A percentile compares a stretch with the other conserved stretches of the same genome.
Evolutionary conservation across 2,888 invertebrate species (phyloP).

Genomic region (Campoplex nolae): DNA sequence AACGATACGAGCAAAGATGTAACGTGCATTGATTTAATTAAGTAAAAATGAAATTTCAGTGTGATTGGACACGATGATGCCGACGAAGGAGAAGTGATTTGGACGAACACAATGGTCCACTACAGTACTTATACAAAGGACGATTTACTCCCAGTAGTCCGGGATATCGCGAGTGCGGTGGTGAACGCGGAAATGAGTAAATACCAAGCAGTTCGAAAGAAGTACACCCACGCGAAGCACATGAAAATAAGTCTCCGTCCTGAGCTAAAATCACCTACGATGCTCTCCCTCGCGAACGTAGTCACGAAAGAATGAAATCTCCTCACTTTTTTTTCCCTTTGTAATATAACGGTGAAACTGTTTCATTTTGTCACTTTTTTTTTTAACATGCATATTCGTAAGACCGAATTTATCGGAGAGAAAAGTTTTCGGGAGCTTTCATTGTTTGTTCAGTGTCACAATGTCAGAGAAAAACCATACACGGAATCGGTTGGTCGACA

Average conservation of each 20-base stretch:
- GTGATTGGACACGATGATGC: slow-evolving; percentile 81
- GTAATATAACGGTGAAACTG: slow-evolving; percentile 53
- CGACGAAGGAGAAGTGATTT: slow-evolving; percentile 85
- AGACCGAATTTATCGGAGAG: slow-evolving; percentile 51
- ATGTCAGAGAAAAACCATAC: neutral
- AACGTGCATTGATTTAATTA: neutral
- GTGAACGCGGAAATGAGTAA: slow-evolving; percentile 89
- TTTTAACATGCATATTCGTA: slow-evolving; percentile 50
- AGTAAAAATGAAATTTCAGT: slow-evolving; percentile 68
- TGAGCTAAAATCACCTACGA: slow-evolving; percentile 86
- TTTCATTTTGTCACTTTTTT: slow-evolving; percentile 51
- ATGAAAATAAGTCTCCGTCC: slow-evolving; percentile 88
- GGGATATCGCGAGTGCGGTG: slow-evolving; percentile 89
- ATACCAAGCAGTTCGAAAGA: slow-evolving; percentile 89
- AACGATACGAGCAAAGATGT: neutral
- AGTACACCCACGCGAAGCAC: slow-evolving; percentile 87
- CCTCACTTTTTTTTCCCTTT: slow-evolving; percentile 16
- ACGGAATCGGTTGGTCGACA: slow-evolving; percentile 10
- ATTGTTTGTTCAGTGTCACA: slow-evolving; percentile 65
- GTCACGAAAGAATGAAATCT: slow-evolving; percentile 51
- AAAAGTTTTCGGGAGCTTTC: slow-evolving; percentile 61
- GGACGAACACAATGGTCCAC: slow-evolving; percentile 91
- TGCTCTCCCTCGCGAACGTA: slow-evolving; percentile 72
- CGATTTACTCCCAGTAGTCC: slow-evolving; percentile 89
- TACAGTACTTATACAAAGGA: slow-evolving; percentile 91